Base-by-base conservation (phyloP, 1,140 invertebrate species). In the Drosophila rhopaloa region DNA sequence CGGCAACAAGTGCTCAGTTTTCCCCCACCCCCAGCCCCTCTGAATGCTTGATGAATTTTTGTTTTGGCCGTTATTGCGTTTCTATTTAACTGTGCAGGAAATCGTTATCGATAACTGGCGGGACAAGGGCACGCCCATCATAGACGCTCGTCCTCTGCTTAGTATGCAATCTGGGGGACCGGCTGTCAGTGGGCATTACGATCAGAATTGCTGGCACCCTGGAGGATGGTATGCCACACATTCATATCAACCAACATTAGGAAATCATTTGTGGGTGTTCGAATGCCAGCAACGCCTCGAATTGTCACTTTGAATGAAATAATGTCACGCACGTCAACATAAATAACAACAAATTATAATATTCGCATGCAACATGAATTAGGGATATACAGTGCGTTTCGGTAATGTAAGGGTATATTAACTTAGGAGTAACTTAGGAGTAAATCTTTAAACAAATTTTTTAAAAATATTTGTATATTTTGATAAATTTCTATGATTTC, bases 301-400 rank as follows among this genome's bases (percentile, higher is more conserved):
- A 72, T 81, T 79, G 82, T 79, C 82, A 60, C 61, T 58, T 54
- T 54, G 54, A 71, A 73, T 88, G 62, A 76, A 73, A 76, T 54
- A 76, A 66, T 88, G 75, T 86, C 82, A 76, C 70, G 76, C 75
- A 44, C 61, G 62, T 61, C 61, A 46, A 29, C 66, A 86, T 78
- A 68, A 76, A 78, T 59, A 65, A 66, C 48, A 60, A 77, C 74
- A 68, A 53, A 58, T 76, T 56, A 61, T 2, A 48, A 27, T n/a
- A 27, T 8, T n/a, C 13, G 24, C 19, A 47, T 9, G 10, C 29
- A 32, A 8, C 7, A 5, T 24, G 4, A 46, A 46, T 6, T 24
- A 13, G 3, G 14, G 5, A 19, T 4, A 0, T 0, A 9, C 8
- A 5, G 9, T 44, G 14, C 1, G 24, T 4, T 32, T 7, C 7